Base-by-base conservation (phyloP, 2,888 invertebrate species). In the Coleophora flavipennella region DNA sequence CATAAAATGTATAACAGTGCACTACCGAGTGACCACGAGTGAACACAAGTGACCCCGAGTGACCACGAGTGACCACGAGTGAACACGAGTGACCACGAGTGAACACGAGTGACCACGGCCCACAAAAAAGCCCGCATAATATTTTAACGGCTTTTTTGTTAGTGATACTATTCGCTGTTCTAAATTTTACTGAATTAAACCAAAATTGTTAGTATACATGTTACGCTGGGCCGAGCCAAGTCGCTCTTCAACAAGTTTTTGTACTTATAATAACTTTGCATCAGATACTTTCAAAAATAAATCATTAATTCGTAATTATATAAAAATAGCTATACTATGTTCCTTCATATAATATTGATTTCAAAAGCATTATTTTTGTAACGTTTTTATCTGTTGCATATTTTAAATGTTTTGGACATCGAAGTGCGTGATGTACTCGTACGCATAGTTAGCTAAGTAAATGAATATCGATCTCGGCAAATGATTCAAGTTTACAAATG, bases 261-360 rank as follows among this genome's bases (percentile, higher is more conserved):
- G 81, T 83, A 83, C 81, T 81, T 74, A 74, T 64, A 62, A 67
- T 62, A 67, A 69, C 65, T 59, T 67, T 58, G 56, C 62, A 56
- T 66, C 54, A 59, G 57, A 62, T 62, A 60, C 45, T 49, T 57
- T 59, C 59, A 65, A 53, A 60, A 72, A 70, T 66, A 65, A 63
- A 66, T 50, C 60, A 60, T 59, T 60, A 59, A 53, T 61, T 62
- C 62, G 64, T 59, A 62, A 65, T 67, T 63, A 67, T 83, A 83
- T 67, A 83, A 83, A 83, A 83, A 83, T 83, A 20, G 20, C 20
- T 20, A 20, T 20, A 83, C 78, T 61, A 68, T 60, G 57, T 64
- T 67, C 56, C 59, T 55, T 72, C 20, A 20, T 20, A 20, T 20
- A 20, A 74, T 70, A 71, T 71, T 67, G 62, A 65, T 68, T 60